These are phyloP conservation scores for Marasmarcha lunaedactyla DNA, from an alignment of 2,888 invertebrate species.

Conservation along the genomic window DNA sequence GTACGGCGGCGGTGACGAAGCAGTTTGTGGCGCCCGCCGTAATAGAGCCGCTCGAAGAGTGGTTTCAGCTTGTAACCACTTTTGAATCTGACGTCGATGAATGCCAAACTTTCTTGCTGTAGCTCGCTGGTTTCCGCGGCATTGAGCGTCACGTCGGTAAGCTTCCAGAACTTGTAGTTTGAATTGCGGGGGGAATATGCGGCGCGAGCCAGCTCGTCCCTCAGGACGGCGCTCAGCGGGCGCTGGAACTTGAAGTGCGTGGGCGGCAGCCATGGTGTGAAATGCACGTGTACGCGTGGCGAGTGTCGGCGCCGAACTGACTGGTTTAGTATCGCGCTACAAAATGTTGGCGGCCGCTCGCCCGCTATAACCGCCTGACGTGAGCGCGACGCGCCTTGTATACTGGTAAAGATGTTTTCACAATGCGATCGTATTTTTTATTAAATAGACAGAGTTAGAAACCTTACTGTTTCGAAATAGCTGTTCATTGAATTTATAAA, in stretches of 20 bases:
- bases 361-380: constrained; percentile 26
- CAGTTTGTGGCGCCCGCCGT: constrained; percentile 56
- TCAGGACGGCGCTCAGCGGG: constrained; percentile 61
- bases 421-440: constrained; percentile 14
- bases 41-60: constrained; percentile 80
- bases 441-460: too few species aligned
- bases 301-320: constrained; percentile 66
- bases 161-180: constrained; percentile 91
- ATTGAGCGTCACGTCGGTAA: constrained; percentile 86
- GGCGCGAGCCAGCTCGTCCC: constrained; percentile 81
- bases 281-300: constrained; percentile 52
- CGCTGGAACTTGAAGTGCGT: constrained; percentile 57
- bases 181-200: constrained; percentile 90
- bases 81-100: constrained; percentile 90
- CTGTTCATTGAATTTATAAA: too few species aligned
- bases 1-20: constrained; percentile 59
- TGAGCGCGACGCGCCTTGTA: constrained; percentile 60
- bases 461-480: too few species aligned
- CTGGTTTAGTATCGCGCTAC: constrained; percentile 32
- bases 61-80: constrained; percentile 90
- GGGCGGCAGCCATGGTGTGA: constrained; percentile 54
- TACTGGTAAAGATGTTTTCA: constrained; percentile 24
- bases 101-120: constrained; percentile 92
- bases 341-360: constrained; percentile 12
- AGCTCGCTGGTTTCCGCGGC: constrained; percentile 90